Evolutionary conservation across 1,140 invertebrate species (phyloP).

Genomic region (Drosophila pruinosa): DNA sequence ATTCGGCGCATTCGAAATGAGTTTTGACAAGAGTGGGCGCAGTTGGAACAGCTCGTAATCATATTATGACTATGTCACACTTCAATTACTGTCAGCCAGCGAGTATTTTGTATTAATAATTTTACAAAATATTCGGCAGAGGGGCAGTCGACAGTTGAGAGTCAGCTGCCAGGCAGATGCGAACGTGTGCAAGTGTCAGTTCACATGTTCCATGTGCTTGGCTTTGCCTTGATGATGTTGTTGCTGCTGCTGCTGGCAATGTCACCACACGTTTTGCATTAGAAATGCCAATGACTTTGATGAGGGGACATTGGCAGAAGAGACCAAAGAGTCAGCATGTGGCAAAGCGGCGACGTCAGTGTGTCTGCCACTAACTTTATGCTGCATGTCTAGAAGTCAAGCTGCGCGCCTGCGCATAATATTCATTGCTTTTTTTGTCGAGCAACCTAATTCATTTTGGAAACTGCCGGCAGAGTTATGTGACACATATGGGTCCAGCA

Average conservation of each 20-base stretch:
- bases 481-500: constrained; percentile 56
- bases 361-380: constrained; percentile 57
- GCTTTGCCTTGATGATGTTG: too few species aligned
- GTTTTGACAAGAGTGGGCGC: constrained; percentile 45
- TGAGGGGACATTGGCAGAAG: constrained; percentile 24
- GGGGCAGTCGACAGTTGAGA: too few species aligned
- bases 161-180: constrained; percentile 67
- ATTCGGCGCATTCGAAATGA: constrained; percentile 36
- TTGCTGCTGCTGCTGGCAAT: background rate
- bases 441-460: constrained; percentile 57
- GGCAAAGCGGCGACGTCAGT: constrained; percentile 49
- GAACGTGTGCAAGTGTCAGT: constrained; percentile 25
- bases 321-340: constrained; percentile 73
- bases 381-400: constrained; percentile 38
- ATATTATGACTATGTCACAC: constrained; percentile 71
- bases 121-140: constrained; percentile 45
- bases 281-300: constrained; percentile 47
- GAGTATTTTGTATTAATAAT: constrained; percentile 61
- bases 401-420: constrained; percentile 68
- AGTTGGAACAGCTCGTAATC: constrained; percentile 43
- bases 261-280: constrained; percentile 73
- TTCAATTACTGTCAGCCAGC: constrained; percentile 65
- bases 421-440: background rate
- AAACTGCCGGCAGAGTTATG: constrained; percentile 50
- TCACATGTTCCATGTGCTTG: background rate